phyloP scores from a whole-genome alignment of 2,113 vertebrate species.

The Danio rerio region GRCz12tu NC_133190.1:29002501-29003000 shows the following conservation, averaged over 20 bases:
- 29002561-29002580: slow-evolving; percentile 6
- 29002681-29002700: not conserved
- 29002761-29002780: slow-evolving; percentile 1
- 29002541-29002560: slow-evolving; percentile 61
- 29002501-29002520: slow-evolving; percentile 89
- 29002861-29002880: not conserved
- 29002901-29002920: too few relatives aligned
- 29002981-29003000: too few relatives aligned
- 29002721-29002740: not conserved
- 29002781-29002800: slow-evolving; percentile 6
- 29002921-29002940: too few relatives aligned
- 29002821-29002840: not conserved
- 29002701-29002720: not conserved
- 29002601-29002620: not conserved
- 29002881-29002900: too few relatives aligned
- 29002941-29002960: too few relatives aligned
- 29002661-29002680: not conserved
- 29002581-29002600: not conserved
- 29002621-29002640: not conserved
- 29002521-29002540: slow-evolving; percentile 95
- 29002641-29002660: not conserved
- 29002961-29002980: too few relatives aligned
- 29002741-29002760: not conserved
- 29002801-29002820: not conserved
- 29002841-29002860: not conserved